Percentiles rank a stretch among this genome's conserved stretches.
Conservation (phyloP, 1,140 invertebrate species). For the Leptoteleia sp. region DNA sequence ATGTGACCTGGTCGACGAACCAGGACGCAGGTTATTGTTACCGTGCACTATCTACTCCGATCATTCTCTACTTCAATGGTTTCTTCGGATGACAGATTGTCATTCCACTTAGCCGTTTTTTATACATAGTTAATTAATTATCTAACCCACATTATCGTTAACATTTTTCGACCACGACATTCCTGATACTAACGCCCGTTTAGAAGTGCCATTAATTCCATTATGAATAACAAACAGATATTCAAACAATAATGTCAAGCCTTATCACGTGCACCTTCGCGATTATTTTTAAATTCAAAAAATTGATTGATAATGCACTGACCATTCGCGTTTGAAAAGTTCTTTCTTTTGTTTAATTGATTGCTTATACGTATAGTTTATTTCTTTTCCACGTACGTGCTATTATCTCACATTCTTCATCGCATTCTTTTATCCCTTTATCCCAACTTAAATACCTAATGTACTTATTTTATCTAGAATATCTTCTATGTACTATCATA, state of each 20-base stretch:
- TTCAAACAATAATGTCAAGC: neutral
- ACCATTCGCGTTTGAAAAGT: too few relatives aligned
- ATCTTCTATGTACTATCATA: too few relatives aligned
- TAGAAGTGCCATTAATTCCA: conserved; percentile 6
- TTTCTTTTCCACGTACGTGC: too few relatives aligned
- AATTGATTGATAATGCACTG: too few relatives aligned
- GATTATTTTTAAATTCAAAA: too few relatives aligned
- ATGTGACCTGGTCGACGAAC: conserved; percentile 73
- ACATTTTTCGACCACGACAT: conserved; percentile 54
- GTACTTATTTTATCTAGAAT: too few relatives aligned
- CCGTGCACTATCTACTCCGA: conserved; percentile 23
- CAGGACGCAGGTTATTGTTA: conserved; percentile 67
- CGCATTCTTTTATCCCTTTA: too few relatives aligned
- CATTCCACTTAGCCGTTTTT: conserved; percentile 32
- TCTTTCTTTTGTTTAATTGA: too few relatives aligned
- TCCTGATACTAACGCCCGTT: conserved; percentile 32
- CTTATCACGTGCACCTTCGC: too few relatives aligned
- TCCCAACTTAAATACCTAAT: too few relatives aligned
- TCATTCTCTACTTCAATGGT: conserved; percentile 58
- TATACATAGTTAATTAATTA: conserved; percentile 46
- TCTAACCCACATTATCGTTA: conserved; percentile 42
- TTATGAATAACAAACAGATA: conserved; percentile 10
- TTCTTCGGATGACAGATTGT: conserved; percentile 43
- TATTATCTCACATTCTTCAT: too few relatives aligned
- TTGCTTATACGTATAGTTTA: too few relatives aligned